A percentile compares a stretch with the other conserved stretches of the same genome.
These are phyloP conservation scores for Apaloderma vittatum DNA, from an alignment of 2,113 vertebrate species.

Conservation along the genomic window DNA sequence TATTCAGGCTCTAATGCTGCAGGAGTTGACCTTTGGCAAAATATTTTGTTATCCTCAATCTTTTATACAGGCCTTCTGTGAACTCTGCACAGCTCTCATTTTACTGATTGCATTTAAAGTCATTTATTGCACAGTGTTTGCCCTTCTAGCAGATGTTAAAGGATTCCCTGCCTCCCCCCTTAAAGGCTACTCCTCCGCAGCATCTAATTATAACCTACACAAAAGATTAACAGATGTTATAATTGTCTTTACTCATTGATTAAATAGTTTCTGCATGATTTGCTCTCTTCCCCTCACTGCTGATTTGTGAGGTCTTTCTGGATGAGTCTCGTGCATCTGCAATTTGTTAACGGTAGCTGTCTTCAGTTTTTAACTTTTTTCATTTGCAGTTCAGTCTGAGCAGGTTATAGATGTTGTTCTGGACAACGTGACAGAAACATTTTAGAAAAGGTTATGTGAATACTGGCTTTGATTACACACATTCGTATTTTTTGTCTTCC, in stretches of 20 bases:
- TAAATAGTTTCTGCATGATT: slow-evolving; percentile 85
- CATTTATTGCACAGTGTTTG: slow-evolving; percentile 68
- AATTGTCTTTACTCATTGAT: slow-evolving; percentile 85
- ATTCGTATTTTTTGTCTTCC: not conserved
- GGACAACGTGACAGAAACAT: not conserved
- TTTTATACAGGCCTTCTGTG: slow-evolving; percentile 67
- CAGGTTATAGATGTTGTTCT: not conserved
- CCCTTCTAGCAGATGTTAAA: slow-evolving; percentile 83
- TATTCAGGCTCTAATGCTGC: slow-evolving; percentile 37
- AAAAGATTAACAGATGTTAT: slow-evolving; percentile 89
- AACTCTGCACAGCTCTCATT: slow-evolving; percentile 62
- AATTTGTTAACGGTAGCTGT: slow-evolving; percentile 40
- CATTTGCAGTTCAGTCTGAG: slow-evolving; percentile 45
- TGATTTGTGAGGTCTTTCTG: slow-evolving; percentile 75
- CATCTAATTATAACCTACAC: slow-evolving; percentile 83
- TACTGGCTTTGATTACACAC: not conserved
- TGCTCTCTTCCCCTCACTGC: slow-evolving; percentile 61
- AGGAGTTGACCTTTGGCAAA: slow-evolving; percentile 73
- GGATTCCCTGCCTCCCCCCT: slow-evolving; percentile 69
- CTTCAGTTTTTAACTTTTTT: slow-evolving; percentile 54
- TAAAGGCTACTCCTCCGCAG: slow-evolving; percentile 79
- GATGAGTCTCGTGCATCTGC: slow-evolving; percentile 65
- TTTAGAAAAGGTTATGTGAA: not conserved
- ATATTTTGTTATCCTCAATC: slow-evolving; percentile 72
- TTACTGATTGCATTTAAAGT: slow-evolving; percentile 70